Base-by-base conservation (phyloP, 64 coral and sea anemone genomes). In the Dendrophyllia cribrosa region DNA sequence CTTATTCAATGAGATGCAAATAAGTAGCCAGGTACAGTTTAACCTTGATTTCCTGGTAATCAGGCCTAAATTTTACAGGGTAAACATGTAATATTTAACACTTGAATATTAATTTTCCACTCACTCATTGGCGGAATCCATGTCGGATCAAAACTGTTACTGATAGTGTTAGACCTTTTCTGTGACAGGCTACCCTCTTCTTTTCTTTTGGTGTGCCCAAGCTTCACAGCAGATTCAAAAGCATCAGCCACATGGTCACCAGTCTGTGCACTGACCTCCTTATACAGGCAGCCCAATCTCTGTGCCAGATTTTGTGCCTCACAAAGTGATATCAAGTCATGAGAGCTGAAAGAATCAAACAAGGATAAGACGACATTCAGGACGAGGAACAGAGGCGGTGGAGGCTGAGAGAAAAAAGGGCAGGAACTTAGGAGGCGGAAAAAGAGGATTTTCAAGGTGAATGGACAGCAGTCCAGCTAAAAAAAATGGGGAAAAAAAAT, bases 111-210 rank as follows among this genome's bases (percentile, higher is more conserved):
- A 2, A 20, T 58, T 9, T n/a, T 58, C 23, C 8, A 84, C 80
- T 84, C 47, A 84, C 80, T 66, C 14, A 68, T 84, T 19, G 80
- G 62, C 50, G 80, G 60, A 15, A 84, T 48, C 60, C 60, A 84
- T 2, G 20, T 63, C 1, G 62, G 63, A 65, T 84, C 44, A 67
- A 66, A 67, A 3, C 47, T 9, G 9, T 45, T 23, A 20, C 48
- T 75, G 46, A 50, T 4, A 51, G 22, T 9, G 20, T n/a, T 43
- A 3, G 7, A 10, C 4, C 43, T 67, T 1, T 75, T 17, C 62
- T 66, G 6, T 14, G 34, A n/a, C 44, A 21, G 16, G 4, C n/a
- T 5, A 50, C 13, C 44, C 15, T 13, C 19, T 9, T 8, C 45
- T n/a, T 67, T 51, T 67, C 62, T 48, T 49, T 50, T 67, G 16